Conservation (phyloP, 2,888 invertebrate genomes). For the Ferrisia virgata region DNA sequence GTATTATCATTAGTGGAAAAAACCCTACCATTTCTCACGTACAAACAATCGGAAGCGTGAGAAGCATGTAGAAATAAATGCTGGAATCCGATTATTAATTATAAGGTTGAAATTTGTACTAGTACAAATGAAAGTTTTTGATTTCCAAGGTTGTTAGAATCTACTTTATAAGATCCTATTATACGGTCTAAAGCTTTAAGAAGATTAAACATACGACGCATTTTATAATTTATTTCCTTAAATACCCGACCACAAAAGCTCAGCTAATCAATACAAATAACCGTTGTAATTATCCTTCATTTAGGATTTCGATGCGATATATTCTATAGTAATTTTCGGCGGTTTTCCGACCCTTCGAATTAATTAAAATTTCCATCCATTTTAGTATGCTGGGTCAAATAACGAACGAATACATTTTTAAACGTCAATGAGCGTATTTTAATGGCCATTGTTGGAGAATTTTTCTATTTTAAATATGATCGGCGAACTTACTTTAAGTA, state of each 20-base stretch:
- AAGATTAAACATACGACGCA: background rate
- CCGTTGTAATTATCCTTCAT: slow-evolving; percentile 19
- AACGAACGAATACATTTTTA: background rate
- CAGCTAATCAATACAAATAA: slow-evolving; percentile 26
- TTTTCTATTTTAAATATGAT: too few species aligned
- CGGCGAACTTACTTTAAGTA: too few species aligned
- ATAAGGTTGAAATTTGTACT: background rate
- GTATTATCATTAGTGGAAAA: too few species aligned
- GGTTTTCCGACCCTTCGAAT: background rate
- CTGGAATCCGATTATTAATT: background rate
- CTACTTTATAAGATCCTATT: slow-evolving; percentile 5
- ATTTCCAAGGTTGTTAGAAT: background rate
- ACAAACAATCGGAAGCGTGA: too few species aligned
- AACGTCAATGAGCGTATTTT: background rate
- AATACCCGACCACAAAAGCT: background rate
- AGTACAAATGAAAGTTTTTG: slow-evolving; percentile 2
- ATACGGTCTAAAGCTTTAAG: background rate
- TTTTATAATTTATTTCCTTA: slow-evolving; percentile 30
- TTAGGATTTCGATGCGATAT: background rate
- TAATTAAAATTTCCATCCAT: background rate
- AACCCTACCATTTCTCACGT: too few species aligned
- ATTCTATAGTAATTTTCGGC: background rate
- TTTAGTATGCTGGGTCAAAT: background rate
- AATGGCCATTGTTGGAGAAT: background rate
- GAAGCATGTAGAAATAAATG: too few species aligned